Conservation (phyloP, 2,113 vertebrate species). For the Chloropsis hardwickii region DNA sequence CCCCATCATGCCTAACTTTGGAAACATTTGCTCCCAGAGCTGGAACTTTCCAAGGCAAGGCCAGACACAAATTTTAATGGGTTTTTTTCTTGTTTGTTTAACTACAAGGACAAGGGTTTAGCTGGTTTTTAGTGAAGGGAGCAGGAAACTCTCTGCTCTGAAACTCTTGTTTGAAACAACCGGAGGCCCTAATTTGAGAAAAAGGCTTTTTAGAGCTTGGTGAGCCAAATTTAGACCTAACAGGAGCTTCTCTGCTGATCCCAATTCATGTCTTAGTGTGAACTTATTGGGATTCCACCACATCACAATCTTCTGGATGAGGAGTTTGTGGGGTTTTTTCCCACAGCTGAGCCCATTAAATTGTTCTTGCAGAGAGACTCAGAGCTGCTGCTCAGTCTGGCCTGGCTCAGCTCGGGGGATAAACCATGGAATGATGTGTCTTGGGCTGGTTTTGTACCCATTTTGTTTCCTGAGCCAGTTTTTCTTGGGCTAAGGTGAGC, state of each 20-base stretch:
- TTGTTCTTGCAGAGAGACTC: not conserved
- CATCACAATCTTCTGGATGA: not conserved
- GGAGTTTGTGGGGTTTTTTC: not conserved
- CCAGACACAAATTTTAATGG: not conserved
- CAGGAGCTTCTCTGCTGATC: not conserved
- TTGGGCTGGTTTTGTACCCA: not conserved
- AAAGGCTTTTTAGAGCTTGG: not conserved
- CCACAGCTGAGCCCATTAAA: not conserved
- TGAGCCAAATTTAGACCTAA: not conserved
- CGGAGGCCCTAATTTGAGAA: not conserved
- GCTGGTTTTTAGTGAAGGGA: not conserved
- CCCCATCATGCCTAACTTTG: not conserved
- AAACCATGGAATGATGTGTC: fast-evolving
- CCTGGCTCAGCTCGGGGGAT: fast-evolving
- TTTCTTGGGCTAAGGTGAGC: not conserved
- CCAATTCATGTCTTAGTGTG: not conserved
- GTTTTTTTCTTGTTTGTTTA: not conserved
- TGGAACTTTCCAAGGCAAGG: not conserved
- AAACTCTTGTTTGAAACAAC: not conserved
- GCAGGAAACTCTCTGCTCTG: not conserved
- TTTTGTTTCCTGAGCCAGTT: not conserved
- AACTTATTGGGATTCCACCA: not conserved
- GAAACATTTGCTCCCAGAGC: not conserved
- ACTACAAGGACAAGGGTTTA: not conserved
- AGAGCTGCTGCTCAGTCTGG: not conserved